phyloP scores from a whole-genome alignment of 92 coral and sea anemone genomes.

The Nematostella vectensis region DNA sequence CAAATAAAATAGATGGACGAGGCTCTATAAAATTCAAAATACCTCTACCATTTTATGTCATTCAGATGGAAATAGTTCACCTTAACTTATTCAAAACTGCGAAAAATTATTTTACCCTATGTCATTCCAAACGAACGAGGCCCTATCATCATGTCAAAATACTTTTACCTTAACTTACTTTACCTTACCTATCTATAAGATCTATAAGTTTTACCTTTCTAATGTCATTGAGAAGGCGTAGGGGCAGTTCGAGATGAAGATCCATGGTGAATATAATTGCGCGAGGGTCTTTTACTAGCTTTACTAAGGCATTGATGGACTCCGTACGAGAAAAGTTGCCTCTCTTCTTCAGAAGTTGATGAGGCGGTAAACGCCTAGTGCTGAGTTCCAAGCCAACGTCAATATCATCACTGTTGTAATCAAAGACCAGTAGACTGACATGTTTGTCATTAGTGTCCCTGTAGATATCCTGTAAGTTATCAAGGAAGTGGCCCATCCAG shows the following conservation, averaged over 20 bases:
- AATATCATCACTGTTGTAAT: slow-evolving; percentile 42
- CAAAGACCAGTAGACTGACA: slow-evolving; percentile 36
- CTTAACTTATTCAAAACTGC: too few relatives aligned
- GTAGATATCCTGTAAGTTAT: slow-evolving; percentile 51
- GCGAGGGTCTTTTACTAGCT: slow-evolving; percentile 21
- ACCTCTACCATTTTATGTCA: too few relatives aligned
- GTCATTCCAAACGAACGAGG: too few relatives aligned
- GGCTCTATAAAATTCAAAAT: too few relatives aligned
- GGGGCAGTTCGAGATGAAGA: slow-evolving; percentile 36
- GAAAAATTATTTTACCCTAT: too few relatives aligned
- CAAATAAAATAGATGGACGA: too few relatives aligned
- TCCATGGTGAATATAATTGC: slow-evolving; percentile 32
- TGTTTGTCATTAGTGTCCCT: slow-evolving; percentile 31
- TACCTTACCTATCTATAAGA: too few relatives aligned
- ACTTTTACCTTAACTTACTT: too few relatives aligned
- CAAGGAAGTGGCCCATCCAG: slow-evolving; percentile 55
- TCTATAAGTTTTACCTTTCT: slow-evolving; percentile 37
- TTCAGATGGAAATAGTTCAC: too few relatives aligned
- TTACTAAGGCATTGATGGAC: slow-evolving; percentile 40
- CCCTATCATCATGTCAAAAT: too few relatives aligned
- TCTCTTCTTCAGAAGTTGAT: slow-evolving; percentile 7
- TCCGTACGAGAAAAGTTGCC: slow-evolving; percentile 27
- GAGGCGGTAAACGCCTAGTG: slow-evolving; percentile 34
- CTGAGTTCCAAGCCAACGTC: slow-evolving; percentile 38
- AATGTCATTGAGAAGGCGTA: slow-evolving; percentile 19